Evolutionary conservation across 2,113 vertebrate genomes (phyloP).

Genomic region (Xenotilapia leptura): DNA sequence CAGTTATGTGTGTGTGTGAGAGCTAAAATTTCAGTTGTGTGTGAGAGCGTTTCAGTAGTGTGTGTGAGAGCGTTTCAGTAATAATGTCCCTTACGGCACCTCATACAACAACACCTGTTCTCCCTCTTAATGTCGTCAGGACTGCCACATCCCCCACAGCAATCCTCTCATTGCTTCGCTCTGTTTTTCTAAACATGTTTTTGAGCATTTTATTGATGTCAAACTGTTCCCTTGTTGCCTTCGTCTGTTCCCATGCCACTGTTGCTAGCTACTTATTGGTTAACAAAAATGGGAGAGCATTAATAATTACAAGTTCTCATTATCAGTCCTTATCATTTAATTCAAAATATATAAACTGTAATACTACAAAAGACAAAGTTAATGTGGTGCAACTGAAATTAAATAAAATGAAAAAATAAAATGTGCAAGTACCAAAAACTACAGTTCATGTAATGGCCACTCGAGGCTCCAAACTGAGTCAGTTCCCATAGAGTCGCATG

Average conservation of each 20-base stretch:
- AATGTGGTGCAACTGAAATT: neutral
- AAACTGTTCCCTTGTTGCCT: neutral
- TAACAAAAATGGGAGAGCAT: neutral
- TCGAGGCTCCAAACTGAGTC: neutral
- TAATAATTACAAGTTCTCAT: neutral
- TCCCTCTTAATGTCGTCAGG: neutral
- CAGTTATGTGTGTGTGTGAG: no score
- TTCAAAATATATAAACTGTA: neutral
- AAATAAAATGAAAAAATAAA: neutral
- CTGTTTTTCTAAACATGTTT: neutral
- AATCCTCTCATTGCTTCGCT: neutral
- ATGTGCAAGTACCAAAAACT: neutral
- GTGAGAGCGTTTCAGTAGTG: no score
- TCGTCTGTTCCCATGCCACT: neutral
- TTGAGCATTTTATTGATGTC: neutral
- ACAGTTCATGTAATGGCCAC: neutral
- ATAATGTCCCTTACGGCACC: no score
- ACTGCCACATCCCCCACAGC: neutral
- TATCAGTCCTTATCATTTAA: neutral
- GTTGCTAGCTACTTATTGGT: neutral
- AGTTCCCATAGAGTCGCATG: neutral
- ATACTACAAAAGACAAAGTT: neutral
- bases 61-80: no score
- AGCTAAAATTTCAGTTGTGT: no score
- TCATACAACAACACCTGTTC: neutral